A percentile compares a stretch with the other conserved stretches of the same genome.
Conservation (phyloP, 2,888 invertebrate genomes). For the Ametastegia equiseti region DNA sequence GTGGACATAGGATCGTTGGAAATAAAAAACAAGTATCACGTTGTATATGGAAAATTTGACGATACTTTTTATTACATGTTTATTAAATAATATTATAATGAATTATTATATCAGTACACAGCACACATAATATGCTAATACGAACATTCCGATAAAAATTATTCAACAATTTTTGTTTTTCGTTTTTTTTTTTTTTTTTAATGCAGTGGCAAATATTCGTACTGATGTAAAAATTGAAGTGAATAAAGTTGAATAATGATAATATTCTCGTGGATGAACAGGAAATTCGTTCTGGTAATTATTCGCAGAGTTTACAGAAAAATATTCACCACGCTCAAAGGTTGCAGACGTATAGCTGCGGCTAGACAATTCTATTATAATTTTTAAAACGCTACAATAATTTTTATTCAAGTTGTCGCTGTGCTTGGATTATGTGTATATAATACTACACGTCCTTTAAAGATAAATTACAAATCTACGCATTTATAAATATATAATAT, state of each 20-base stretch:
- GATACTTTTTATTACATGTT: constrained; percentile 24
- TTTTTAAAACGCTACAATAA: too few species aligned
- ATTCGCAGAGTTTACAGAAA: too few species aligned
- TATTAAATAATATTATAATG: not conserved
- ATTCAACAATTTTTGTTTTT: not conserved
- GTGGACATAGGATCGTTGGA: not conserved
- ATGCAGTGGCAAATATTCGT: not conserved
- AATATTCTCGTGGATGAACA: not conserved
- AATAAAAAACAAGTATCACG: not conserved
- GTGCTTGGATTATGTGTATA: not conserved
- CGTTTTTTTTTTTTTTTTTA: not conserved
- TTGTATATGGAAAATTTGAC: constrained; percentile 17
- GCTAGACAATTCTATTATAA: not conserved
- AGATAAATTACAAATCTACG: constrained; percentile 2
- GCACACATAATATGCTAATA: not conserved
- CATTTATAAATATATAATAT: constrained; percentile 17
- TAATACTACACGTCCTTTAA: not conserved
- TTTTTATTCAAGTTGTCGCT: too few species aligned
- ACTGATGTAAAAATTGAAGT: not conserved
- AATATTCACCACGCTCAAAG: too few species aligned
- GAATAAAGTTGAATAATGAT: not conserved
- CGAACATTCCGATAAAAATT: not conserved
- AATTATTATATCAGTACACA: constrained; percentile 6
- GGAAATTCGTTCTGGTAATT: too few species aligned
- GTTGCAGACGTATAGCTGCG: too few species aligned